These are phyloP conservation scores for Pangasius sanitwongsei DNA, from an alignment of 2,797 vertebrate species.

Conservation along the genomic window DNA sequence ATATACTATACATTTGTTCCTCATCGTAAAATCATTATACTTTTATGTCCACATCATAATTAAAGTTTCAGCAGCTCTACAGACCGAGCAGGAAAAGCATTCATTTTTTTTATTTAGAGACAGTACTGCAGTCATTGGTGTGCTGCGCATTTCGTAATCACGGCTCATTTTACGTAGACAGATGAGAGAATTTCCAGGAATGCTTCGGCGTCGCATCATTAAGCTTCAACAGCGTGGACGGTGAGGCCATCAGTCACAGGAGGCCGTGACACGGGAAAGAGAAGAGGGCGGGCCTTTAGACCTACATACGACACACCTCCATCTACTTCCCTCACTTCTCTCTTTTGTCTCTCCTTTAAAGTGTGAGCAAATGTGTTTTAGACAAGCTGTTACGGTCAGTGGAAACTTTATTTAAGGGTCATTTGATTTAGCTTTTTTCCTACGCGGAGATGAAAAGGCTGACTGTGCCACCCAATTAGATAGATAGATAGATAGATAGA, in stretches of 20 bases:
- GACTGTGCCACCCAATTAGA: background rate
- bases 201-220: slow-evolving; percentile 30
- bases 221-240: background rate
- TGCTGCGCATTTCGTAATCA: background rate
- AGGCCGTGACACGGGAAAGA: background rate
- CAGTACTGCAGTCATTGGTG: background rate
- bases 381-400: background rate
- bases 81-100: background rate
- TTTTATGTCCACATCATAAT: slow-evolving; percentile 9
- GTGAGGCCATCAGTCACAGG: slow-evolving; percentile 9
- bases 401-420: background rate
- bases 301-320: background rate
- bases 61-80: background rate
- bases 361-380: background rate
- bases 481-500: too few relatives aligned
- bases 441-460: background rate
- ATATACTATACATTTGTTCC: slow-evolving; percentile 7
- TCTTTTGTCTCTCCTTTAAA: background rate
- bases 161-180: slow-evolving; percentile 25
- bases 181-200: slow-evolving; percentile 49
- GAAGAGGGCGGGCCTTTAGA: background rate
- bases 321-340: background rate
- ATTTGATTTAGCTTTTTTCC: background rate
- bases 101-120: slow-evolving; percentile 14
- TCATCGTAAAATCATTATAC: slow-evolving; percentile 17